These are phyloP conservation scores for Malurus leucopterus DNA, from an alignment of 2,797 vertebrate genomes.

Conservation along the genomic window DNA sequence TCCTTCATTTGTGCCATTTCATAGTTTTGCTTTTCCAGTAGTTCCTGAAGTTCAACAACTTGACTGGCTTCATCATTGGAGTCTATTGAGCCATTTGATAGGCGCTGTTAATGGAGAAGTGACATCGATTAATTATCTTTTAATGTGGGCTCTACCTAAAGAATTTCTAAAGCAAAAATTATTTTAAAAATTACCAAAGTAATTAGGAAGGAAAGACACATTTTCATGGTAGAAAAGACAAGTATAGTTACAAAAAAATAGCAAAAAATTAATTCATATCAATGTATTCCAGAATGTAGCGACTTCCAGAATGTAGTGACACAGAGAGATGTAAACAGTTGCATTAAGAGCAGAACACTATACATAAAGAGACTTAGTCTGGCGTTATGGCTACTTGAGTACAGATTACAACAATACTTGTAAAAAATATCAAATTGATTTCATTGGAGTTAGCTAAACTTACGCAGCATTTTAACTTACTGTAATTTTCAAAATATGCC, in stretches of 20 bases:
- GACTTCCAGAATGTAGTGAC: not conserved
- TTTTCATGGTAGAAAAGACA: not conserved
- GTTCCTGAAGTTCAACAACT: constrained; percentile 94
- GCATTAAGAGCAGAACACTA: not conserved
- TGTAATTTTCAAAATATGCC: not conserved
- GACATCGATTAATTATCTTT: not conserved
- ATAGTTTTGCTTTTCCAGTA: constrained; percentile 97
- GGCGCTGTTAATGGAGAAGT: constrained; percentile 74
- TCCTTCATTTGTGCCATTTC: constrained; percentile 99
- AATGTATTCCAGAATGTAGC: not conserved
- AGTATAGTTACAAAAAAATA: not conserved
- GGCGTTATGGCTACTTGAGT: not conserved
- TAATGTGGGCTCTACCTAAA: not conserved
- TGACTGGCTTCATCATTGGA: constrained; percentile 91
- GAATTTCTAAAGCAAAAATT: not conserved
- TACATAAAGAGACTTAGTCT: not conserved
- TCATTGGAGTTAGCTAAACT: not conserved
- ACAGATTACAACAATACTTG: not conserved
- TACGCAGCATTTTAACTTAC: not conserved
- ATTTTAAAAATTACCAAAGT: not conserved
- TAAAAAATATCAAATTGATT: not conserved
- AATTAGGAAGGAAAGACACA: not conserved
- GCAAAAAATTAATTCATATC: not conserved
- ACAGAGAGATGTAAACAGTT: not conserved
- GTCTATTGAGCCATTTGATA: constrained; percentile 95